Evolutionary conservation across 1,140 invertebrate species (phyloP).

Genomic region (Batillaria attramentaria): DNA sequence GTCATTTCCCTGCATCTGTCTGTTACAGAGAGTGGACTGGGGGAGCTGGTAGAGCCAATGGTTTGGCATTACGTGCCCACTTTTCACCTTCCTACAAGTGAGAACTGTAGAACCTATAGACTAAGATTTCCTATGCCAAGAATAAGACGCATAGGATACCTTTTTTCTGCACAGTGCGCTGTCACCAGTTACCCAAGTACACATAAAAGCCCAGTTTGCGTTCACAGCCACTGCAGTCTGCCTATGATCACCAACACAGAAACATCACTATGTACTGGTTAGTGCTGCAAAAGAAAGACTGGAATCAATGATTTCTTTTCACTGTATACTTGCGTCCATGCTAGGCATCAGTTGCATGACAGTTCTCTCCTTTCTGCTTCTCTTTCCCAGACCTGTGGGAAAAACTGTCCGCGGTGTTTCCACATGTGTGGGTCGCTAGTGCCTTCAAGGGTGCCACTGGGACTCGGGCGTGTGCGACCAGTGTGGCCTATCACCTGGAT

Average conservation of each 20-base stretch:
- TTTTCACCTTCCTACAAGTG: slow-evolving; percentile 56
- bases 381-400: slow-evolving; percentile 74
- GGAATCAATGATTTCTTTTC: too few species aligned
- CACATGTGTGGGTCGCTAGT: slow-evolving; percentile 91
- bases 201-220: too few species aligned
- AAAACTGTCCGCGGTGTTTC: slow-evolving; percentile 86
- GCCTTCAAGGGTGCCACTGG: slow-evolving; percentile 84
- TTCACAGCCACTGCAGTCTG: too few species aligned
- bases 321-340: too few species aligned
- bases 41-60: slow-evolving; percentile 72
- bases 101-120: too few species aligned
- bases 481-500: slow-evolving; percentile 78
- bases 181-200: too few species aligned
- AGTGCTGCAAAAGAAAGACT: too few species aligned
- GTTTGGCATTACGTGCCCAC: slow-evolving; percentile 73
- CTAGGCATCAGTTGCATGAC: too few species aligned
- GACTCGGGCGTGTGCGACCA: slow-evolving; percentile 80
- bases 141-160: neutral
- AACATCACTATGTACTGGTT: too few species aligned
- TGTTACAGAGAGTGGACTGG: slow-evolving; percentile 59
- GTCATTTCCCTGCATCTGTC: neutral
- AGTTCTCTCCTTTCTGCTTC: neutral
- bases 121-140: neutral
- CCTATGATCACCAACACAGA: too few species aligned
- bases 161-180: too few species aligned